Percentiles rank a stretch among this genome's conserved stretches.
Conservation (phyloP, 1,140 invertebrate species). For the Lepidurus packardi region DNA sequence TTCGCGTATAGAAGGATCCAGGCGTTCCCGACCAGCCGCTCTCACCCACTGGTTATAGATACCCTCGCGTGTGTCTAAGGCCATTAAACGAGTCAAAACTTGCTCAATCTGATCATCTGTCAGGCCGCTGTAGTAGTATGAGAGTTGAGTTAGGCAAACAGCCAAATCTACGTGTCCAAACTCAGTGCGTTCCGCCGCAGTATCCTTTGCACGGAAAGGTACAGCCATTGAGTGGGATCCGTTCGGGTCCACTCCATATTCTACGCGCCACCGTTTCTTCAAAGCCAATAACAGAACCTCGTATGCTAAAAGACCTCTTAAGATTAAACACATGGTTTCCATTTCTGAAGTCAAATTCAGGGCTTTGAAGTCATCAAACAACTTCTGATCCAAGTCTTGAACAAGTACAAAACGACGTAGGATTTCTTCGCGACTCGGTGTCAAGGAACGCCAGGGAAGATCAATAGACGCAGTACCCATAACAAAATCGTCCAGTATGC, state of each 20-base stretch:
- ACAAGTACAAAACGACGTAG: background rate
- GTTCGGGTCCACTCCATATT: conserved; percentile 36
- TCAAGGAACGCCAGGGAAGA: background rate
- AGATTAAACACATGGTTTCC: conserved; percentile 33
- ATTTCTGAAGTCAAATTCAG: background rate
- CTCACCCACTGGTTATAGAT: conserved; percentile 10
- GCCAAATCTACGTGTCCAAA: conserved; percentile 38
- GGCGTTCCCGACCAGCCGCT: background rate
- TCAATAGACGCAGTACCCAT: background rate
- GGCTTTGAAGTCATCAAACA: background rate
- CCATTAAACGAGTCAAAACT: conserved; percentile 28
- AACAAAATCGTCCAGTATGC: background rate
- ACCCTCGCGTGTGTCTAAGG: background rate
- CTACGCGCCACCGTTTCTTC: conserved; percentile 37
- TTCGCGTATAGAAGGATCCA: conserved; percentile 24
- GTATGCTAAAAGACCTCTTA: conserved; percentile 36
- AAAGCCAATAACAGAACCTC: conserved; percentile 34
- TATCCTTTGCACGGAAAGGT: conserved; percentile 38
- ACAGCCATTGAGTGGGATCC: conserved; percentile 35
- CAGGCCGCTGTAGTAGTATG: conserved; percentile 37
- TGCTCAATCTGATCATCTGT: conserved; percentile 34
- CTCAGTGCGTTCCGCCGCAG: conserved; percentile 37
- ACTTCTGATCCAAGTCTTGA: background rate
- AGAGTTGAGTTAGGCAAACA: conserved; percentile 36
- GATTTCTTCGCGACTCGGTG: background rate